These are phyloP conservation scores for Lytechinus pictus DNA, from an alignment of 35 echinoderm and acorn worm genomes.

Conservation along the genomic window DNA sequence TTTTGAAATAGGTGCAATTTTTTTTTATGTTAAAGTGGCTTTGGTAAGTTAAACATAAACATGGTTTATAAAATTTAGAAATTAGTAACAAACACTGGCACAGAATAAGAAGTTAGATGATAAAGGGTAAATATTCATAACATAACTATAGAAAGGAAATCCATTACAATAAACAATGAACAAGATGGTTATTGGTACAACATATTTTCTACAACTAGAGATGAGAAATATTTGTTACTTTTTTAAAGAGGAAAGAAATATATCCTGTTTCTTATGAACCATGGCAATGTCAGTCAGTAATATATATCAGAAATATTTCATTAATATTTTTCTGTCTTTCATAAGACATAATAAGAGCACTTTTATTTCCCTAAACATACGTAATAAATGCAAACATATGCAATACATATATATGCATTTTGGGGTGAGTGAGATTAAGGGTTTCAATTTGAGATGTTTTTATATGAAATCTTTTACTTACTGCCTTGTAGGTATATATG, in stretches of 20 bases:
- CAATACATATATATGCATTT: background rate
- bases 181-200: background rate
- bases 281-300: background rate
- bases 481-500: background rate
- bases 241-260: background rate
- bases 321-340: background rate
- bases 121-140: background rate
- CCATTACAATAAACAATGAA: background rate
- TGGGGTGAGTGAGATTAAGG: background rate
- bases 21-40: background rate
- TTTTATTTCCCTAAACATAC: slow-evolving; percentile 12
- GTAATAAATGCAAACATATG: background rate
- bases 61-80: background rate
- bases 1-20: background rate
- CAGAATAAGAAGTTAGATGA: background rate
- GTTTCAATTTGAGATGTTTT: too few species aligned
- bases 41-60: background rate
- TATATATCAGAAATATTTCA: slow-evolving; percentile 9
- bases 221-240: background rate
- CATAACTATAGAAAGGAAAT: background rate
- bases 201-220: background rate
- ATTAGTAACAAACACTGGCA: background rate
- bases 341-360: slow-evolving; percentile 2
- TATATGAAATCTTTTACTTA: background rate
- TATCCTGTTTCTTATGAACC: background rate